phyloP scores from a whole-genome alignment of 2,113 vertebrate genomes.

The Pteruthius melanotis region DNA sequence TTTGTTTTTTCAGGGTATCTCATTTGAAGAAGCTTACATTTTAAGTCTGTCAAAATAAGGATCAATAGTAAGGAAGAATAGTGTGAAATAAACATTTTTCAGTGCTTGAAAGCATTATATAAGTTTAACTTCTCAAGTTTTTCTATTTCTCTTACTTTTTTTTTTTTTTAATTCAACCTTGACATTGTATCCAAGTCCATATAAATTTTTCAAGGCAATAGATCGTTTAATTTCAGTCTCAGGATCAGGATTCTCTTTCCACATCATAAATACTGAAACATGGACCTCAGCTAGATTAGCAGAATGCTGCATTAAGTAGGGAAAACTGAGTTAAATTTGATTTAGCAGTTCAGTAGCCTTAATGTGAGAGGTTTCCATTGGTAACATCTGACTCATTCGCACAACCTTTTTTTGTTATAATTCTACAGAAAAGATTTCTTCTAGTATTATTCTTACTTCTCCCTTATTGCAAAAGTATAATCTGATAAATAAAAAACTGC shows the following conservation, averaged over 20 bases:
- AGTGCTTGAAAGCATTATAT: neutral
- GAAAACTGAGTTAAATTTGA: neutral
- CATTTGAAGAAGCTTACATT: neutral
- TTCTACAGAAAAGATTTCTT: neutral
- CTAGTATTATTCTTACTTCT: neutral
- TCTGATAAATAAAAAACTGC: neutral
- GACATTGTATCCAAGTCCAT: neutral
- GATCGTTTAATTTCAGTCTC: neutral
- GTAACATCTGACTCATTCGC: neutral
- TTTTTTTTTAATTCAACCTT: neutral
- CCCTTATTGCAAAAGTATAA: neutral
- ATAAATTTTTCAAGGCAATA: neutral
- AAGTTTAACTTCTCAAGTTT: neutral
- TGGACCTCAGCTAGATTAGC: neutral
- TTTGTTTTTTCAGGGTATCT: neutral
- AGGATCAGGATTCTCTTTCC: neutral
- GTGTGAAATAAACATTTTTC: neutral
- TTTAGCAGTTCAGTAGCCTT: neutral
- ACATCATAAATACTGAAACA: neutral
- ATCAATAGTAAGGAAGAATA: neutral
- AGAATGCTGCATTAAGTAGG: neutral
- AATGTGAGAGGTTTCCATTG: neutral
- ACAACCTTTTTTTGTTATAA: neutral
- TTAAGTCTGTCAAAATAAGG: neutral
- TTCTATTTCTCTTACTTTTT: accelerated